These are phyloP conservation scores for Cremastinae sp. DNA, from an alignment of 2,888 invertebrate species.

Conservation along the genomic window DNA sequence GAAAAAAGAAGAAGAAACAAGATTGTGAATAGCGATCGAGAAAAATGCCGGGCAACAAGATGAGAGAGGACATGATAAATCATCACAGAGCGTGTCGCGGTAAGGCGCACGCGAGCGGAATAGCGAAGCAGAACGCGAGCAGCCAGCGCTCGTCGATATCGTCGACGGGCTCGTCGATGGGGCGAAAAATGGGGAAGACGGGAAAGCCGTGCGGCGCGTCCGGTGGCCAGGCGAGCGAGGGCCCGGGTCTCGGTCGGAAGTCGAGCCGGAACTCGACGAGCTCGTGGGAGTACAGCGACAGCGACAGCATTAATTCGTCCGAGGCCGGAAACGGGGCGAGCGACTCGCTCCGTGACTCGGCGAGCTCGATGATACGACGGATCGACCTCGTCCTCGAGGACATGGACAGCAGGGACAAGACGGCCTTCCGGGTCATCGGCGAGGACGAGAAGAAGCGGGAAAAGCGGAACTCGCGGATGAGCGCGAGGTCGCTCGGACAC, in stretches of 20 bases:
- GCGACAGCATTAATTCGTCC: slow-evolving; percentile 84
- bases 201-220: slow-evolving; percentile 17
- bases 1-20: not conserved
- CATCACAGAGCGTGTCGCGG: slow-evolving; percentile 89
- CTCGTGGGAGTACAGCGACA: slow-evolving; percentile 86
- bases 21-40: not conserved
- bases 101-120: slow-evolving; percentile 88
- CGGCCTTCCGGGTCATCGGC: slow-evolving; percentile 22
- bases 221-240: slow-evolving; percentile 78
- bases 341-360: slow-evolving; percentile 62
- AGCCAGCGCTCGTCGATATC: slow-evolving; percentile 71
- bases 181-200: slow-evolving; percentile 54
- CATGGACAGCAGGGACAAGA: slow-evolving; percentile 63
- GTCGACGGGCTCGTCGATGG: slow-evolving; percentile 69
- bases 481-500: slow-evolving; percentile 30
- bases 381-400: slow-evolving; percentile 71
- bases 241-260: slow-evolving; percentile 80
- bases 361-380: slow-evolving; percentile 66
- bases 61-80: slow-evolving; percentile 78
- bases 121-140: slow-evolving; percentile 82
- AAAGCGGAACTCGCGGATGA: slow-evolving; percentile 7
- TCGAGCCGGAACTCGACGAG: slow-evolving; percentile 84
- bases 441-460: slow-evolving; percentile 15
- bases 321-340: slow-evolving; percentile 70
- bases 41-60: slow-evolving; percentile 79